Conservation (phyloP, 2,797 vertebrate genomes). For the Simalia tracyae region DNA sequence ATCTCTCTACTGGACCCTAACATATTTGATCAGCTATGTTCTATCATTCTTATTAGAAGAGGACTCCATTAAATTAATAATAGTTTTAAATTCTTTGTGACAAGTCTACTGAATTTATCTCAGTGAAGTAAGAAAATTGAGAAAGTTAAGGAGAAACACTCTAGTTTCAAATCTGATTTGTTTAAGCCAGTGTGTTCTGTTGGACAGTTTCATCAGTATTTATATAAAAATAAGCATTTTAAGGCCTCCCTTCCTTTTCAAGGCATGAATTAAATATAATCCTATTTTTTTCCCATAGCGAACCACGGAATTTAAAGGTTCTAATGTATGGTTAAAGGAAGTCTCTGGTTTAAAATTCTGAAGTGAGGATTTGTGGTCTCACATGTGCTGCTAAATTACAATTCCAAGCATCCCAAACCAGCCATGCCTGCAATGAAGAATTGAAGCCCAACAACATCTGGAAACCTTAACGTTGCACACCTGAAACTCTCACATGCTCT, state of each 20-base stretch:
- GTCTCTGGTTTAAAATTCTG: not conserved
- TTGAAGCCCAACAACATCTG: not conserved
- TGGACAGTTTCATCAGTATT: slow-evolving; percentile 25
- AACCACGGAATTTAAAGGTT: not conserved
- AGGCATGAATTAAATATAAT: not conserved
- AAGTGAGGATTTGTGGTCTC: not conserved
- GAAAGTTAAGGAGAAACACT: slow-evolving; percentile 49
- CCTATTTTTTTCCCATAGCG: not conserved
- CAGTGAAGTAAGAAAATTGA: slow-evolving; percentile 51
- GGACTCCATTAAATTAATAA: slow-evolving; percentile 58
- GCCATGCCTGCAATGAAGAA: not conserved
- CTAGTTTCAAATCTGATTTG: slow-evolving; percentile 26
- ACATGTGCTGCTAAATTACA: not conserved
- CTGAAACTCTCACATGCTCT: not conserved
- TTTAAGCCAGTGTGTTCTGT: not conserved
- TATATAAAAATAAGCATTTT: not conserved
- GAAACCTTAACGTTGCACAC: not conserved
- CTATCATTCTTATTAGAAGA: slow-evolving; percentile 49
- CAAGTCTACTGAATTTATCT: slow-evolving; percentile 42
- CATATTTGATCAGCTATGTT: slow-evolving; percentile 57
- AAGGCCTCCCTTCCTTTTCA: not conserved
- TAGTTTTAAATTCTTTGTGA: slow-evolving; percentile 57
- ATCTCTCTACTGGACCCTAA: slow-evolving; percentile 50
- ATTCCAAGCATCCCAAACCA: not conserved
- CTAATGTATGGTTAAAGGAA: not conserved